Evolutionary conservation across 2,888 invertebrate genomes (phyloP), one percentile per base, ranked within the genome.

Genomic region (Drosophila anceps): DNA sequence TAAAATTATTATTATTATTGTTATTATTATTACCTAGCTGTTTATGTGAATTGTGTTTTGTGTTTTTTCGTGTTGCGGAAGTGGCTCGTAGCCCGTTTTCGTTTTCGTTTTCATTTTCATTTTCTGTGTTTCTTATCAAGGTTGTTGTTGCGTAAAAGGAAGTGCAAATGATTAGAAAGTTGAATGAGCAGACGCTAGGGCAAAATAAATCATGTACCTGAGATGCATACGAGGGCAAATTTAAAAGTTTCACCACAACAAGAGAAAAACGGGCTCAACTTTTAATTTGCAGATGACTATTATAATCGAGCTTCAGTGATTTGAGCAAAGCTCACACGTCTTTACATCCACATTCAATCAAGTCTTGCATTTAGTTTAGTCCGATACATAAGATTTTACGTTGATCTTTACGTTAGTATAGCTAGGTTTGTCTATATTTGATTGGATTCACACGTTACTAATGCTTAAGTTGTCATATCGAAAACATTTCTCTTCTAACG

Each of bases 81-180:
- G 79, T 81, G 70, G 81, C 62, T 51, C 79, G 63, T 51, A 81
- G 73, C 71, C 75, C 61, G 77, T 72, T 69, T 75, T 75, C 80
- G 44, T 70, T 81, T 74, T 74, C 80, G 44, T 57, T 81, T 84
- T 67, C 59, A 15, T 57, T 81, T 84, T 65, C 59, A n/a, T 69
- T 69, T 81, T 39, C 54, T 35, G 24, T 60, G 18, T 20, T 57
- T 46, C 78, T 69, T 76, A 89, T 82, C 85, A 84, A 87, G 90
- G 90, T 88, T 84, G 82, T 79, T 88, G 88, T 84, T 84, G 84
- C 90, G 86, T 88, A 84, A 84, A 84, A 83, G 84, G 84, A 84
- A 84, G 84, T 84, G 84, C 88, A 85, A 84, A 90, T 84, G 88
- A 73, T 90, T 84, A 84, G 84, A 84, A 84, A 84, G 84, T 84